Evolutionary conservation across 2,888 invertebrate genomes (phyloP), one percentile per base, ranked within the genome.

Genomic region (Hirtodrosophila trivittata): DNA sequence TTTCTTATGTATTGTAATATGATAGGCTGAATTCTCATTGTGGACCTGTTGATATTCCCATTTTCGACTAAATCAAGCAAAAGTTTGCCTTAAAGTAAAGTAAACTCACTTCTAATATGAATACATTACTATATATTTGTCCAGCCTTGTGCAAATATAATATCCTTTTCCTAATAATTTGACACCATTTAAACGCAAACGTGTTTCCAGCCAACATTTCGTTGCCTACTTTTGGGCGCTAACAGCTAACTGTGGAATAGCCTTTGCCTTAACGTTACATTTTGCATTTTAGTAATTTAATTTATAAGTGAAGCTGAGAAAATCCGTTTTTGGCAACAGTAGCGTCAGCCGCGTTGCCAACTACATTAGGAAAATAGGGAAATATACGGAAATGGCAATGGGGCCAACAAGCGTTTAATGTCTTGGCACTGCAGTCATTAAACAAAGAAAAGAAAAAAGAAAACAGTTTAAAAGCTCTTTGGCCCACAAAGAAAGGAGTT

Each of bases 381-480:
- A 41, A 46, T 39, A 32, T 58, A 39, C 51, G 74, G 66, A 78
- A 82, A 68, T 65, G 66, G 66, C 68, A 85, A 80, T 85, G 78
- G 68, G 83, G 78, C 78, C 78, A 80, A 85, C 78, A 64, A 78
- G 76, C 72, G 72, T 78, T 80, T 75, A 80, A 80, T 86, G 76
- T 63, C 80, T 72, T 67, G 68, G 66, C 77, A 66, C 76, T 78
- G 73, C 66, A 80, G 86, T 78, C 86, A 78, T 86, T 80, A 83
- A 67, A 58, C 49, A 49, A 58, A 68, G 57, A 66, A 57, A 46
- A 68, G 49, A 55, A 56, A 68, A 78, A 67, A 58, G 46, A 49
- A 58, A 68, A 57, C 64, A 59, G 52, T 66, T 62, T 49, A 55
- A 67, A 77, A 74, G 60, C 82, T 77, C 81, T 77, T 75, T 65